A percentile compares a stretch with the other conserved stretches of the same genome.
phyloP scores from a whole-genome alignment of 2,888 invertebrate species.

The Penaeus monodon region DNA sequence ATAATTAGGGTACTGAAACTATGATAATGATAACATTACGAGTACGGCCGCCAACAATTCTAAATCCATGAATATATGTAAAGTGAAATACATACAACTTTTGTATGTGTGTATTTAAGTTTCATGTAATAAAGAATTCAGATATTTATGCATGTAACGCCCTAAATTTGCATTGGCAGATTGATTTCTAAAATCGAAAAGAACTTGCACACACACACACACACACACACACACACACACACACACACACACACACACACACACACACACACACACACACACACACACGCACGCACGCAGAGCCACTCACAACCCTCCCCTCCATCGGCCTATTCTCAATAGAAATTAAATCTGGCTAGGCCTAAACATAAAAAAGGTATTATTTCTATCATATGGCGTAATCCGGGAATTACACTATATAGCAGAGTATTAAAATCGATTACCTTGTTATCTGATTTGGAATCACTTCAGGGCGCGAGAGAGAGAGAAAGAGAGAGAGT shows the following conservation, averaged over 20 bases:
- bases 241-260: neutral
- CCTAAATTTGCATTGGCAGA: no score
- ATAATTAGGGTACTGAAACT: no score
- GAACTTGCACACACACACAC: neutral
- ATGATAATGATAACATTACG: no score
- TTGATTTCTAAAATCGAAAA: no score
- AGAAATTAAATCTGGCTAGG: slow-evolving; percentile 49
- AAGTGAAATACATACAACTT: no score
- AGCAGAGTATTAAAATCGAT: neutral
- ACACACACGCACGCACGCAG: neutral
- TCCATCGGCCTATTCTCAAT: slow-evolving; percentile 18
- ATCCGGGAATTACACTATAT: no score
- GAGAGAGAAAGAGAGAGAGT: neutral
- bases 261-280: neutral
- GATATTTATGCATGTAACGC: no score
- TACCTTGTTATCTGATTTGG: neutral
- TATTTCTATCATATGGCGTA: neutral
- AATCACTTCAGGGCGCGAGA: neutral
- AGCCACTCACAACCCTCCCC: neutral
- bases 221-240: slow-evolving; percentile 3
- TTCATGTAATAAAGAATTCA: no score
- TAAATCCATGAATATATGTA: no score
- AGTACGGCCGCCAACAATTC: no score
- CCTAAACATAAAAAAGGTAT: neutral
- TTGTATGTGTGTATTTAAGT: no score